Conservation (phyloP, 2,888 invertebrate species). For the Eudemis profundana region DNA sequence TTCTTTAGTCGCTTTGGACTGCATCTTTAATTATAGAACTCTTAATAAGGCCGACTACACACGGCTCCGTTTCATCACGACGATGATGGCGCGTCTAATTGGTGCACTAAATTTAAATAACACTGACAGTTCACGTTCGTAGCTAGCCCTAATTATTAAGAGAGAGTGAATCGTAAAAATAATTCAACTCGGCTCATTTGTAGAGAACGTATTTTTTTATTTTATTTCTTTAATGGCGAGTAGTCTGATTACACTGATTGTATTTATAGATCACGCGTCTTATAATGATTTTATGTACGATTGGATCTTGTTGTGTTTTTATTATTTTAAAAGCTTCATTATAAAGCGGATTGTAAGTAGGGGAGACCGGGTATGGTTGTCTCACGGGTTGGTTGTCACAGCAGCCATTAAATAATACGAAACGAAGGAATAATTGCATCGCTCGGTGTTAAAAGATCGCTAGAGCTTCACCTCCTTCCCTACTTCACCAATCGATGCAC, state of each 20-base stretch:
- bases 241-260: conserved; percentile 70
- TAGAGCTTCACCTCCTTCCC: too few relatives aligned
- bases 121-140: conserved; percentile 82
- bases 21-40: conserved; percentile 83
- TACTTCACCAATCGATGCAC: too few relatives aligned
- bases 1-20: conserved; percentile 65
- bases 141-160: conserved; percentile 78
- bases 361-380: too few relatives aligned
- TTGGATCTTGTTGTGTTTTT: not conserved
- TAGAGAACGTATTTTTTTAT: conserved; percentile 77
- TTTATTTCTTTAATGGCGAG: conserved; percentile 75
- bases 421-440: too few relatives aligned
- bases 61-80: conserved; percentile 78
- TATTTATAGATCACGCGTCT: conserved; percentile 30
- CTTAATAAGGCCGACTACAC: conserved; percentile 81
- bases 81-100: conserved; percentile 83
- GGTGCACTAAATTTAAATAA: conserved; percentile 84
- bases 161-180: conserved; percentile 83
- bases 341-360: too few relatives aligned
- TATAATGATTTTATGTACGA: not conserved
- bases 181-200: conserved; percentile 83
- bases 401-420: too few relatives aligned
- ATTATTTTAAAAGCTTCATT: not conserved
- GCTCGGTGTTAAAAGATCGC: too few relatives aligned
- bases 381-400: too few relatives aligned